These are phyloP conservation scores for Scytalopus superciliaris DNA, from an alignment of 2,113 vertebrate genomes.

Conservation along the genomic window DNA sequence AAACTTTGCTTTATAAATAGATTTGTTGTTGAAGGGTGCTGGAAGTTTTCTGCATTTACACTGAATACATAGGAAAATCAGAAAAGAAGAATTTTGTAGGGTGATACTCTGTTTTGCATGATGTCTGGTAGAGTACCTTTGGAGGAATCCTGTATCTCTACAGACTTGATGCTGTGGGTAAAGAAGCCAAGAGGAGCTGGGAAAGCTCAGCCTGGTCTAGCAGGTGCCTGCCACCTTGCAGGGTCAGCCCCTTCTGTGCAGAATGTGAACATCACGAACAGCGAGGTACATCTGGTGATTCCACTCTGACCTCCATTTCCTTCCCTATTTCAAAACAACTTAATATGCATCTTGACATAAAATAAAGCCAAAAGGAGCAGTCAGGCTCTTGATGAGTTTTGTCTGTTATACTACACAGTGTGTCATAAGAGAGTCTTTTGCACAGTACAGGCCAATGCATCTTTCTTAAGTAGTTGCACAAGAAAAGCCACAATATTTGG, in stretches of 20 bases:
- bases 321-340: not conserved
- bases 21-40: not conserved
- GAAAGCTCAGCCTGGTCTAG: not conserved
- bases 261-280: not conserved
- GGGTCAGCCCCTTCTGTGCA: not conserved
- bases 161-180: not conserved
- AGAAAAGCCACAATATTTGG: constrained; percentile 50
- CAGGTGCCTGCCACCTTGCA: not conserved
- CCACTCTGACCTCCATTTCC: not conserved
- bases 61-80: not conserved
- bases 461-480: constrained; percentile 51
- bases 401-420: not conserved
- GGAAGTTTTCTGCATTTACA: not conserved
- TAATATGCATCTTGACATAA: not conserved
- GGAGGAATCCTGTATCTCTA: not conserved
- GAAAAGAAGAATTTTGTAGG: not conserved
- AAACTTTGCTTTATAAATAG: not conserved
- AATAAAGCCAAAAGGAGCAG: not conserved
- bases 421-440: constrained; percentile 1
- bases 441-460: not conserved
- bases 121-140: not conserved
- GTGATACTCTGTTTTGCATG: not conserved
- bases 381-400: not conserved
- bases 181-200: not conserved
- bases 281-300: not conserved